A percentile compares a stretch with the other conserved stretches of the same genome.
Conservation (phyloP, 2,113 vertebrate genomes). For the Oriolus oriolus region DNA sequence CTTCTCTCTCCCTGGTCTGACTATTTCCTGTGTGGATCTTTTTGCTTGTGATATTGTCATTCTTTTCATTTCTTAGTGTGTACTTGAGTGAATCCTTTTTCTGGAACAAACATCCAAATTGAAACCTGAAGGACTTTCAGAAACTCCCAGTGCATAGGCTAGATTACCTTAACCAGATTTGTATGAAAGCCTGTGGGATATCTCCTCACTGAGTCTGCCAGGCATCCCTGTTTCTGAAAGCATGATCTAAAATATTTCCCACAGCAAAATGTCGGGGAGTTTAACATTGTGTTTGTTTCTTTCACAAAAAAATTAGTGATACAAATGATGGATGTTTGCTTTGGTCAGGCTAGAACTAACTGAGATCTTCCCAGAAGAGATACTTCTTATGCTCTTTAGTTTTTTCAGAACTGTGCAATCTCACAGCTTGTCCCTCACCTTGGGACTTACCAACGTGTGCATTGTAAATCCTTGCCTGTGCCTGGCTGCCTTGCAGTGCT, state of each 20-base stretch:
- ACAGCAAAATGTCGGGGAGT: not conserved
- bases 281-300: not conserved
- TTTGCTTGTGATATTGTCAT: not conserved
- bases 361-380: not conserved
- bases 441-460: not conserved
- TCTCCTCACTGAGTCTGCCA: not conserved
- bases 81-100: not conserved
- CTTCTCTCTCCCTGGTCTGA: not conserved
- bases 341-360: not conserved
- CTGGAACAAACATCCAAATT: not conserved
- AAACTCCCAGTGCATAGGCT: not conserved
- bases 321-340: not conserved
- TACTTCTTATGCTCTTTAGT: not conserved
- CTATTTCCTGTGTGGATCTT: not conserved
- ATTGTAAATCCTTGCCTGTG: not conserved
- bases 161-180: not conserved
- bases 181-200: not conserved
- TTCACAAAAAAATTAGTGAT: not conserved
- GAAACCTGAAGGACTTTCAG: not conserved
- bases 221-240: not conserved
- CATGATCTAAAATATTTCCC: not conserved
- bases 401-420: not conserved
- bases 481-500: not conserved
- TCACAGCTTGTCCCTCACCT: not conserved
- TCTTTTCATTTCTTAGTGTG: not conserved